Evolutionary conservation across 2,797 vertebrate species (phyloP).

Genomic region (Peromyscus eremicus): DNA sequence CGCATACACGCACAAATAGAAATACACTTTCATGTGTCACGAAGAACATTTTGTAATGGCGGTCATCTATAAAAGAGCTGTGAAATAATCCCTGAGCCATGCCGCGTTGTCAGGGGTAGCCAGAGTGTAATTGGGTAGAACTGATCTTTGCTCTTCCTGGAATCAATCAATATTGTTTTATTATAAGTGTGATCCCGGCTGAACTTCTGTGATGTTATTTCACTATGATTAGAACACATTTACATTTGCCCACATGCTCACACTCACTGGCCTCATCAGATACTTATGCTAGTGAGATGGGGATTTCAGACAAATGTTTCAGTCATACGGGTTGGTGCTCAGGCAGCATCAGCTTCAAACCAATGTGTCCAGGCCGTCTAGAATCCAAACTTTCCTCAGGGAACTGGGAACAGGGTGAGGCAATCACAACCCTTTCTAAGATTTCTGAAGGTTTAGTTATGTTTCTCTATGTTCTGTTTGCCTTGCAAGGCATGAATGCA

Average conservation of each 20-base stretch:
- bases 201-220: not conserved
- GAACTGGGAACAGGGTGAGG: not conserved
- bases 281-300: not conserved
- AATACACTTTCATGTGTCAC: not conserved
- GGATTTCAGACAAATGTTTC: conserved; percentile 47
- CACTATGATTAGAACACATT: conserved; percentile 8
- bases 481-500: too few species aligned
- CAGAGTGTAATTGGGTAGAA: conserved; percentile 80
- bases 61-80: not conserved
- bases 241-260: not conserved
- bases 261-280: not conserved
- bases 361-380: not conserved
- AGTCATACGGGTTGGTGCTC: not conserved
- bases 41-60: conserved; percentile 53
- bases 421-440: not conserved
- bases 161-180: conserved; percentile 81
- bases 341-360: not conserved
- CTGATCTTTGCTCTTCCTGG: conserved; percentile 80
- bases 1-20: not conserved
- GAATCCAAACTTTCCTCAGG: not conserved
- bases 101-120: conserved; percentile 52
- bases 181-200: conserved; percentile 50
- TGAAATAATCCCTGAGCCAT: conserved; percentile 62
- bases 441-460: not conserved
- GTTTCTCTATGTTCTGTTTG: not conserved